phyloP scores from a whole-genome alignment of 2,888 invertebrate species.

The Papilio elwesi region DNA sequence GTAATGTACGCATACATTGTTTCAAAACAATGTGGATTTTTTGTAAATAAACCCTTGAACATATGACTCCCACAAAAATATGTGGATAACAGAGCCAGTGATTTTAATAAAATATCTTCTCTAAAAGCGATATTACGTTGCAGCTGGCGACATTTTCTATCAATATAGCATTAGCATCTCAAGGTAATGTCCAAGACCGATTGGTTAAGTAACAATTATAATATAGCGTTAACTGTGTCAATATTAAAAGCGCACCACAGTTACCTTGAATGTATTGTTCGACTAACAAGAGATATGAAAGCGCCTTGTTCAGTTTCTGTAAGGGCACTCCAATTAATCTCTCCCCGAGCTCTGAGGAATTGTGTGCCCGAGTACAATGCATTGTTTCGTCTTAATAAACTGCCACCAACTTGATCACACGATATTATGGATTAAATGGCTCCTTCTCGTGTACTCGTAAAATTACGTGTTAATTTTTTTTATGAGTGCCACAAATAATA shows the following conservation, averaged over 20 bases:
- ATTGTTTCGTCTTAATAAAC: slow-evolving; percentile 28
- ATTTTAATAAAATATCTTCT: no score
- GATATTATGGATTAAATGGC: slow-evolving; percentile 9
- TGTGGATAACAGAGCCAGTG: no score
- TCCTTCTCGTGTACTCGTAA: background rate
- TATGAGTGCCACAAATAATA: background rate
- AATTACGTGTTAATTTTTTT: slow-evolving; percentile 1
- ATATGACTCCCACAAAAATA: no score
- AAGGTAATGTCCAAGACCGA: no score
- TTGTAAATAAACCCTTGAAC: no score
- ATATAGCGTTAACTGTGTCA: background rate
- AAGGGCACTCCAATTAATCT: slow-evolving; percentile 22
- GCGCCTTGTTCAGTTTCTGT: slow-evolving; percentile 27
- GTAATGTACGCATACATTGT: no score
- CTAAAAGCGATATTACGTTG: no score
- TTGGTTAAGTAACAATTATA: background rate
- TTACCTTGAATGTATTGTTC: slow-evolving; percentile 28
- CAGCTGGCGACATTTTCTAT: no score
- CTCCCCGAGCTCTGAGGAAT: slow-evolving; percentile 18
- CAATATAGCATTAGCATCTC: no score
- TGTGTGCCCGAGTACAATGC: slow-evolving; percentile 4
- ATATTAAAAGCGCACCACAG: background rate
- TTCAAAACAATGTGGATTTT: no score
- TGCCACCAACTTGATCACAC: slow-evolving; percentile 11
- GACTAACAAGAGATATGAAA: slow-evolving; percentile 20